Base-by-base conservation (phyloP, 1,140 invertebrate genomes). In the Acarapis woodi region DNA sequence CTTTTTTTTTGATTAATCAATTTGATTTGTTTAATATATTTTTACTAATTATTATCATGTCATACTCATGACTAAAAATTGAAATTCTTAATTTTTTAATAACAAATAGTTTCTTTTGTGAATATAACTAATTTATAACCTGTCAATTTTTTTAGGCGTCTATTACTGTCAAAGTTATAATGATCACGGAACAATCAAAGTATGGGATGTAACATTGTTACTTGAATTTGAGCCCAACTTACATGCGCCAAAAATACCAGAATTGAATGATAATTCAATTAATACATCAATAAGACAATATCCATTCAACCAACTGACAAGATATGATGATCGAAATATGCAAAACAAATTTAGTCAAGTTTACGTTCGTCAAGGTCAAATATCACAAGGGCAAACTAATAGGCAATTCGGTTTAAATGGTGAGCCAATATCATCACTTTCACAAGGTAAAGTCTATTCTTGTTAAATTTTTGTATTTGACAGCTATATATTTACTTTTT, bases 131-230 rank as follows among this genome's bases (percentile, higher is more conserved):
- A n/a, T n/a, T n/a, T n/a, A n/a, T n/a, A n/a, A n/a, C n/a, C n/a
- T n/a, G n/a, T n/a, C n/a, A n/a, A n/a, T n/a, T n/a, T n/a, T n/a
- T n/a, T n/a, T n/a, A n/a, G 15, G 9, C n/a, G 9, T 24, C 14
- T 55, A 83, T 52, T 71, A 68, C 1, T 85, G 78, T 48, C 71
- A 78, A 47, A 75, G 74, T 1, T 83, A 74, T 52, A 83, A 83
- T 49, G 74, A 73, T 2, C 49, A 68, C 4, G 73, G 72, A 3
- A 65, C 65, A 39, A 67, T 76, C 3, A 69, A 70, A 1, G 70
- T 71, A 15, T 73, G 71, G 64, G 64, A 66, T 1, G 59, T 78
- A 0, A 65, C 62, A 0, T 57, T 85, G 3, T 35, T 43, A 14
- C 37, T 47, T 35, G 45, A 47, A 25, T 12, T 32, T 0, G 32